Evolutionary conservation across 2,113 vertebrate genomes (phyloP).

Genomic region (Larimichthys polyactis): DNA sequence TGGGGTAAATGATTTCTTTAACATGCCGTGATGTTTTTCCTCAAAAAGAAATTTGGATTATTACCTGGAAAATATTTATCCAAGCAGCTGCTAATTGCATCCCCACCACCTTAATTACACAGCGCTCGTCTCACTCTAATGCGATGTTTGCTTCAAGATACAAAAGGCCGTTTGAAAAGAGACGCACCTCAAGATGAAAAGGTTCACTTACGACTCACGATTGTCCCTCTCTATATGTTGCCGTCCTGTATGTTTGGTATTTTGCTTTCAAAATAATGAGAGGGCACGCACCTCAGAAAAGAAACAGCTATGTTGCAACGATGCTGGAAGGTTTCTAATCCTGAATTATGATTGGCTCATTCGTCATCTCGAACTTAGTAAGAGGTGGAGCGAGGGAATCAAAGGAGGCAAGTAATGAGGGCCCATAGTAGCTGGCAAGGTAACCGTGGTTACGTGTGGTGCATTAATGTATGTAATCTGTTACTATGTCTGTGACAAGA

Average conservation of each 20-base stretch:
- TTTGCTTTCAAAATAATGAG: slow-evolving; percentile 32
- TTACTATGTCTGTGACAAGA: slow-evolving; percentile 77
- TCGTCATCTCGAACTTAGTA: slow-evolving; percentile 57
- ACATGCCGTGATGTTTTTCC: not conserved
- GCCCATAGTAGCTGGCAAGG: slow-evolving; percentile 43
- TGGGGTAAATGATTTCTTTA: slow-evolving; percentile 11
- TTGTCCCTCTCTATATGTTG: slow-evolving; percentile 14
- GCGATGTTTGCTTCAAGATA: slow-evolving; percentile 29
- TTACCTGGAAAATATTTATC: slow-evolving; percentile 22
- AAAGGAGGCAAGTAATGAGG: slow-evolving; percentile 70
- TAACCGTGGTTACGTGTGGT: slow-evolving; percentile 69
- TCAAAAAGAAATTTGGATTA: slow-evolving; percentile 7
- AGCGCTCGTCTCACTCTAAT: not conserved
- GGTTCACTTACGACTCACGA: slow-evolving; percentile 20
- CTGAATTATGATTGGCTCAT: slow-evolving; percentile 61
- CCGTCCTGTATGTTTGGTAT: not conserved
- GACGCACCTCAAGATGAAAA: slow-evolving; percentile 28
- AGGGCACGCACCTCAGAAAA: slow-evolving; percentile 8
- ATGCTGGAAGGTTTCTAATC: slow-evolving; percentile 44
- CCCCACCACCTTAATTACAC: slow-evolving; percentile 32
- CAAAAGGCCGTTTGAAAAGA: slow-evolving; percentile 17
- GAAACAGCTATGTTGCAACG: slow-evolving; percentile 25
- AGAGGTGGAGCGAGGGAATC: slow-evolving; percentile 48
- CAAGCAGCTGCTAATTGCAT: slow-evolving; percentile 31
- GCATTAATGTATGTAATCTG: slow-evolving; percentile 82